A percentile compares a stretch with the other conserved stretches of the same genome.
Conservation (phyloP, 2,113 vertebrate genomes). For the Toxostoma redivivum region DNA sequence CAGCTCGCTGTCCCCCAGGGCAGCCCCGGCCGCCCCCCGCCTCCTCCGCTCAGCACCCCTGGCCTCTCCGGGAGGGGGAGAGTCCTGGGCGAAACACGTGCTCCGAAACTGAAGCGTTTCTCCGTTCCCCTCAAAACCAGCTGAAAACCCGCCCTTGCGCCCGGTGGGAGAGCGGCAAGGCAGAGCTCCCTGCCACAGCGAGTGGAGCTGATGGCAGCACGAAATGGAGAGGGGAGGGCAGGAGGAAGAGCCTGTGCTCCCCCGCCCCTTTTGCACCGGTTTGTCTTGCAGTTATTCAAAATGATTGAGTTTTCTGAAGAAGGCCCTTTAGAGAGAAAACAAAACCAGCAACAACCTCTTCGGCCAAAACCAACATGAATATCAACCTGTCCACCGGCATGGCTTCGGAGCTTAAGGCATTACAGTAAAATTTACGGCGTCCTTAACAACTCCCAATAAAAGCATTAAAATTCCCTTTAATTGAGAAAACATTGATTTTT, state of each 20-base stretch:
- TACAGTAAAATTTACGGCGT: constrained; percentile 70
- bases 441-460: constrained; percentile 73
- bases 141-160: background rate
- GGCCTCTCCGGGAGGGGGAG: background rate
- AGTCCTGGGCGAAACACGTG: background rate
- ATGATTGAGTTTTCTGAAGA: constrained; percentile 41
- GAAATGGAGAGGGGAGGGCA: background rate
- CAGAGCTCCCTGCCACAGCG: background rate
- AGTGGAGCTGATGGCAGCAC: background rate
- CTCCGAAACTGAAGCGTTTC: background rate
- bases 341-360: constrained; percentile 6
- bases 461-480: constrained; percentile 74
- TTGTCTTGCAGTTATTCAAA: constrained; percentile 53
- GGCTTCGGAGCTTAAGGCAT: constrained; percentile 46
- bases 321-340: constrained; percentile 27
- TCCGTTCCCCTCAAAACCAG: background rate
- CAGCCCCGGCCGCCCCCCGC: background rate
- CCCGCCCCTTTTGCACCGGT: constrained; percentile 32
- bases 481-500: constrained; percentile 77
- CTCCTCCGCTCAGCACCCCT: background rate
- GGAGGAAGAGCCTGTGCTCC: background rate
- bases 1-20: background rate
- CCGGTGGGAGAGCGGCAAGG: background rate
- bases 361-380: background rate
- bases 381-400: constrained; percentile 41